Percentiles rank a stretch among this genome's conserved stretches.
These are phyloP conservation scores for Phocoena phocoena DNA, from an alignment of 2,113 vertebrate genomes.

Conservation along the genomic window DNA sequence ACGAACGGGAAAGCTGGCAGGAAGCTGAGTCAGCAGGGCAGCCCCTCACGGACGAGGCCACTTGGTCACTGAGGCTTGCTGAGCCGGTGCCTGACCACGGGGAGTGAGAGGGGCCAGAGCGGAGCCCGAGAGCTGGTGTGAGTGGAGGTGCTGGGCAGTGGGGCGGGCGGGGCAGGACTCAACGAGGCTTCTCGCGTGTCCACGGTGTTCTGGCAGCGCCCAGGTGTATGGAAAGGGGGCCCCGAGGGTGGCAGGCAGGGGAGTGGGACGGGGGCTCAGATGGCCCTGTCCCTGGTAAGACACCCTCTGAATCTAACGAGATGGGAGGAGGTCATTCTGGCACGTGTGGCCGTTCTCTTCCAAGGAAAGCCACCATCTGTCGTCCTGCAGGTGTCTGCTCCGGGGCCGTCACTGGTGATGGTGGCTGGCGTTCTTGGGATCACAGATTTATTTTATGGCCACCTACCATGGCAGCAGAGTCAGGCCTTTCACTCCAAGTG, in stretches of 20 bases:
- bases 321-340: neutral
- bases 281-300: neutral
- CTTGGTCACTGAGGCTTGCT: neutral
- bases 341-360: neutral
- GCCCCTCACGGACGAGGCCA: neutral
- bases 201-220: neutral
- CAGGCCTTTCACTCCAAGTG: neutral
- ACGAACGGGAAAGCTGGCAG: neutral
- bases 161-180: rapidly evolving
- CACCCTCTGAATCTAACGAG: neutral
- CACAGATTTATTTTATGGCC: neutral
- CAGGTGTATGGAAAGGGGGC: rapidly evolving
- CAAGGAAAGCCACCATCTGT: neutral
- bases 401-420: neutral
- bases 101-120: neutral
- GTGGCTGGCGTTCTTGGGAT: neutral
- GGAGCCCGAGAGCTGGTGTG: neutral
- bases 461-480: neutral
- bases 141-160: too few species aligned
- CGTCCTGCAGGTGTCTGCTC: neutral
- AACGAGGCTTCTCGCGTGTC: neutral
- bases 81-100: neutral
- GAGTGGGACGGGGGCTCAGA: neutral
- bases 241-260: neutral
- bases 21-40: neutral